Conservation (phyloP, 2,113 vertebrate genomes). For the Clarias magur region DNA sequence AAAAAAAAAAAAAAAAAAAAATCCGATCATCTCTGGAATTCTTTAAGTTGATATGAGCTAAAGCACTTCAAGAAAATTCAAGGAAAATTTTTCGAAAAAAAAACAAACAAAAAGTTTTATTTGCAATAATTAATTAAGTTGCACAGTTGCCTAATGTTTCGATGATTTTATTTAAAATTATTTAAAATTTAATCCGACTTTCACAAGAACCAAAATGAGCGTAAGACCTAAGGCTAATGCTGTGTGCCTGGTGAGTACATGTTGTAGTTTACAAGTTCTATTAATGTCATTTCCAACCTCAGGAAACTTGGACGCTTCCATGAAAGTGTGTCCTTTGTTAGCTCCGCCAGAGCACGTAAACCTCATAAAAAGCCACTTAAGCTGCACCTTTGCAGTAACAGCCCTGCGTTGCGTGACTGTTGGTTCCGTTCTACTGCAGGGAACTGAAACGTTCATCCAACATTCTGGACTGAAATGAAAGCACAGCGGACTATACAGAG, state of each 20-base stretch:
- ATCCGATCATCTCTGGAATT: background rate
- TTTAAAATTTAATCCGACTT: no score
- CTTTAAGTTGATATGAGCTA: background rate
- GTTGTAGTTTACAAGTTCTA: background rate
- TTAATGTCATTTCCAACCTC: background rate
- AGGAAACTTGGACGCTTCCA: background rate
- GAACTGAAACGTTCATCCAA: background rate
- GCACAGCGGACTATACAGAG: background rate
- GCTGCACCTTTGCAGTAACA: background rate
- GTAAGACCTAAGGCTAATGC: background rate
- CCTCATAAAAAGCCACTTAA: background rate
- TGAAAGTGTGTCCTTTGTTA: background rate
- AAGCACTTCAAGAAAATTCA: no score
- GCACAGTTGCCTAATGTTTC: no score
- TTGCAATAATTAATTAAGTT: background rate
- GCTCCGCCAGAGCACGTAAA: background rate
- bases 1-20: no score
- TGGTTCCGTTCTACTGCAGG: background rate
- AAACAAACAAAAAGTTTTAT: no score
- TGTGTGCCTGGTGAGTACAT: background rate
- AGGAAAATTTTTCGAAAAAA: no score
- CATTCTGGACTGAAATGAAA: background rate
- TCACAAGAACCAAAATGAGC: background rate
- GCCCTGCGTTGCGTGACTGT: background rate
- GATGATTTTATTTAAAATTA: no score